Conservation (phyloP, 1,140 invertebrate genomes). For the Papilio xuthus region DNA sequence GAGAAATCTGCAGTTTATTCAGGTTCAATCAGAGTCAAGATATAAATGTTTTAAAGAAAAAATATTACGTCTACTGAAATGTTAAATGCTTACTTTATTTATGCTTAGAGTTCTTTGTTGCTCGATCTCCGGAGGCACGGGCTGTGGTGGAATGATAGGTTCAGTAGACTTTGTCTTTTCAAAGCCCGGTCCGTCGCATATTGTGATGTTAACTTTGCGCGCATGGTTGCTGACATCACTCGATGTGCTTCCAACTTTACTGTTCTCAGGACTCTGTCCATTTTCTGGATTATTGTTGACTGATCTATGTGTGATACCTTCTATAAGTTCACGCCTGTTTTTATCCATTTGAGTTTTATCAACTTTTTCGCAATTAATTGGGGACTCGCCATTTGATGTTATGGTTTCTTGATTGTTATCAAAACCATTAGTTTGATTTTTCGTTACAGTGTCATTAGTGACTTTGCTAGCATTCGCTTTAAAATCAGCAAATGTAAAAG, state of each 20-base stretch:
- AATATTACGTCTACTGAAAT: too few relatives aligned
- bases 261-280: constrained; percentile 44
- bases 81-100: constrained; percentile 85
- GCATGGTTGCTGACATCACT: constrained; percentile 58
- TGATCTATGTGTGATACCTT: constrained; percentile 26
- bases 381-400: not conserved
- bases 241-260: constrained; percentile 42
- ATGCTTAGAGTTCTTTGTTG: constrained; percentile 89
- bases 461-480: constrained; percentile 56
- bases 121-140: constrained; percentile 87
- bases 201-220: constrained; percentile 80
- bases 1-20: too few relatives aligned
- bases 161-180: constrained; percentile 78
- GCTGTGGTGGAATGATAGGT: constrained; percentile 81
- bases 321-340: constrained; percentile 30
- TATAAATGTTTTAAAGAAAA: too few relatives aligned
- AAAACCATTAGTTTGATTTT: constrained; percentile 28
- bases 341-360: constrained; percentile 38
- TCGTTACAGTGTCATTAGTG: constrained; percentile 15
- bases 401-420: not conserved
- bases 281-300: constrained; percentile 31
- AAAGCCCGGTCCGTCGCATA: constrained; percentile 81
- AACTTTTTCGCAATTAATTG: constrained; percentile 27
- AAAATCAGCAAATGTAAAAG: constrained; percentile 80
- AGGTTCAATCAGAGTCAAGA: too few relatives aligned